Conservation (phyloP, 2,888 invertebrate species). For the Ophion ellenae region DNA sequence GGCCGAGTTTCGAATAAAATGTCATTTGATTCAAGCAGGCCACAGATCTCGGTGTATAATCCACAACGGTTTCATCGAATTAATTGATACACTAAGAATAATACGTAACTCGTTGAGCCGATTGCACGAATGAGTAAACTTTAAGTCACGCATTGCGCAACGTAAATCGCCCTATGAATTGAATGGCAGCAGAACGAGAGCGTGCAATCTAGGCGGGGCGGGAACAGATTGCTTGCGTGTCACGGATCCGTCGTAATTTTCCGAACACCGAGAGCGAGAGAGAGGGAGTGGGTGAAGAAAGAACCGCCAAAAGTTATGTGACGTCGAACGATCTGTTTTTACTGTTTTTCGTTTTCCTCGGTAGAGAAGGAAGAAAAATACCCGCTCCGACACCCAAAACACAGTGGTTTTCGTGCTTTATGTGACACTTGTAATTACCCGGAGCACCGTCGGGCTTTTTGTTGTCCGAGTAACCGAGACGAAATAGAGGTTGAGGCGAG, state of each 20-base stretch:
- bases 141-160: not conserved
- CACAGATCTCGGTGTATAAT: too few species aligned
- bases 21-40: too few species aligned
- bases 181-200: not conserved
- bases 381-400: constrained; percentile 66
- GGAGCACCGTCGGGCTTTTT: constrained; percentile 46
- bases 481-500: constrained; percentile 43
- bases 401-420: constrained; percentile 77
- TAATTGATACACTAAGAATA: not conserved
- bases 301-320: constrained; percentile 52
- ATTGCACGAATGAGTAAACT: not conserved
- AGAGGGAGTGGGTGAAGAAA: not conserved
- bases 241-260: constrained; percentile 50
- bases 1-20: too few species aligned
- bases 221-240: constrained; percentile 52
- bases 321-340: constrained; percentile 61
- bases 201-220: not conserved
- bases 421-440: constrained; percentile 78
- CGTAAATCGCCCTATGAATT: not conserved
- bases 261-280: not conserved
- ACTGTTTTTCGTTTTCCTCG: constrained; percentile 33
- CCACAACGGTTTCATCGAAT: not conserved
- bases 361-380: constrained; percentile 26
- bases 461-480: constrained; percentile 35
- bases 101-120: not conserved